Base-by-base conservation (phyloP, 2,888 invertebrate species). In the Leucania comma region DNA sequence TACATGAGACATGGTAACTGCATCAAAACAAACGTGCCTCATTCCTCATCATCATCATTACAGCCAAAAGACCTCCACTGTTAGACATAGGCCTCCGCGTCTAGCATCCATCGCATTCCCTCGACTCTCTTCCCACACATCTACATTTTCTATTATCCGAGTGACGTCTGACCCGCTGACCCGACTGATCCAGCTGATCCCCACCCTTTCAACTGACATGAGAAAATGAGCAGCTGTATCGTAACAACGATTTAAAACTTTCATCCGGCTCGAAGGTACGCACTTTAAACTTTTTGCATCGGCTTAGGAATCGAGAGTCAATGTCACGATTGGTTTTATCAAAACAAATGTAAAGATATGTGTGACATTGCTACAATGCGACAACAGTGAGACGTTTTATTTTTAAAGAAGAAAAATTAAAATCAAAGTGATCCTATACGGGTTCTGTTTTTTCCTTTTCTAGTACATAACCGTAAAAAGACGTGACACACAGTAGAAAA, bases 231-330 rank as follows among this genome's bases (percentile, higher is more conserved):
- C 75, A 75, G 46, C 60, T 75, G 75, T 70, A 38, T 6, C 22
- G n/a, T 26, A 56, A 60, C 42, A 48, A 29, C 50, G 71, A 71
- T 75, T 71, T 26, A 64, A 68, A 75, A 75, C 20, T 75, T 75
- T 70, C 17, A 29, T 46, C 17, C 2, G 14, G 26, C 61, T 42
- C 51, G 14, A 71, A 50, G 29, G 50, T 48, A 53, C 42, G 42
- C 1, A 42, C 71, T 75, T 46, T 22, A 20, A 64, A 60, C 35
- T 70, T 70, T 53, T 75, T 57, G 22, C 17, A 24, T 46, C 9
- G 56, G 50, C 60, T 56, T 53, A 12, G 12, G 17, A 9, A 54
- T 38, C 3, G 26, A 12, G 24, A 51, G 42, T 72, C 72, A 58
- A 53, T 51, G 42, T 65, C 57, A 35, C 8, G 29, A 56, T 17